Evolutionary conservation across 2,888 invertebrate genomes (phyloP).

Genomic region (Synergus umbraculus): DNA sequence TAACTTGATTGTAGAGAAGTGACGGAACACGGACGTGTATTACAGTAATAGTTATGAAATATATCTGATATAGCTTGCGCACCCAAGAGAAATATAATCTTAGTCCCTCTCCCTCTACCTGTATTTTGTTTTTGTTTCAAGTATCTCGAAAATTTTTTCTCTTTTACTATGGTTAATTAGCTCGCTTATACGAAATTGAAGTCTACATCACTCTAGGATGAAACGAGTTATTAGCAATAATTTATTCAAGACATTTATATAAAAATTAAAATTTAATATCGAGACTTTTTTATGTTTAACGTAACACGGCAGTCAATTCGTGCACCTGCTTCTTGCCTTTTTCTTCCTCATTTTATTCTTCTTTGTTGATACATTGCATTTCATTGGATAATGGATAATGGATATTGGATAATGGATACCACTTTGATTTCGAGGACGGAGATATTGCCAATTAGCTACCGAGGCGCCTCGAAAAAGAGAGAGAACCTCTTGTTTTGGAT

Average conservation of each 20-base stretch:
- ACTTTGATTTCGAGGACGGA: background rate
- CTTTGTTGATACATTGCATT: background rate
- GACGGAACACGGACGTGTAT: background rate
- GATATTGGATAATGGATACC: background rate
- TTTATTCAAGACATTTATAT: too few relatives aligned
- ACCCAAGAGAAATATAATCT: background rate
- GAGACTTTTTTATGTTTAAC: background rate
- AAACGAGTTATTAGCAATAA: background rate
- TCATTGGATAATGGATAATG: background rate
- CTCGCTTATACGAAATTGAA: background rate
- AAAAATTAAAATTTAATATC: background rate
- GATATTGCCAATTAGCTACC: background rate
- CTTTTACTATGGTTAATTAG: too few relatives aligned
- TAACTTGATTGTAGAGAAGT: background rate
- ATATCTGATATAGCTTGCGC: background rate
- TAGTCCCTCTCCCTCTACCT: too few relatives aligned
- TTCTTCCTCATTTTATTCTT: background rate
- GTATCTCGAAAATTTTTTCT: too few relatives aligned
- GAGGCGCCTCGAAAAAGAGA: background rate
- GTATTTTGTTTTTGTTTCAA: too few relatives aligned
- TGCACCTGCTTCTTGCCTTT: background rate
- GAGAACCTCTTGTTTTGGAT: background rate
- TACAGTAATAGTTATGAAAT: conserved; percentile 7
- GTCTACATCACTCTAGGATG: background rate
- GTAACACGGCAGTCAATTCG: background rate